Evolutionary conservation across 2,113 vertebrate species (phyloP).

Genomic region (Sterna hirundo): DNA sequence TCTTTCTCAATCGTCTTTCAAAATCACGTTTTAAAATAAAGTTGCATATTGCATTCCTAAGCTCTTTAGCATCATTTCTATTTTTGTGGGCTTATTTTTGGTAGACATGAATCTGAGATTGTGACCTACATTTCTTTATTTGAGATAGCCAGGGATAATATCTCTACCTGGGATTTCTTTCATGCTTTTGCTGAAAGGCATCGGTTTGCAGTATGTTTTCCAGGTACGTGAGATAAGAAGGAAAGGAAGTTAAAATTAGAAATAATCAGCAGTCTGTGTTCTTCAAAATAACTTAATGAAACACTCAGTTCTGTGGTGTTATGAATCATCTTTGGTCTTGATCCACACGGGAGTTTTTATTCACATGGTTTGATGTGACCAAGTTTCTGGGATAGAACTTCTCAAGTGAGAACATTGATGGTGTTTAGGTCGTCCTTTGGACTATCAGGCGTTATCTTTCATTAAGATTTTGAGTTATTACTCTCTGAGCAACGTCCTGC

Average conservation of each 20-base stretch:
- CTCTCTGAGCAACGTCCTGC: neutral
- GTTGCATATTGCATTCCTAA: neutral
- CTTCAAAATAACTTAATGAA: neutral
- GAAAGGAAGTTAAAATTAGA: neutral
- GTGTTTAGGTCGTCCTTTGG: neutral
- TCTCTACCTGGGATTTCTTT: neutral
- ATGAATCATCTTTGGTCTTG: neutral
- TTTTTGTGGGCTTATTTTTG: conserved; percentile 10
- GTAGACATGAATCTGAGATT: neutral
- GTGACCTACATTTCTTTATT: neutral
- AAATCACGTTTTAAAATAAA: neutral
- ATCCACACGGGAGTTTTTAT: neutral
- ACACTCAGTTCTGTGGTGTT: neutral
- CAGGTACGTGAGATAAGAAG: neutral
- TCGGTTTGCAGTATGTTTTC: neutral
- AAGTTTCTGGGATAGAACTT: neutral
- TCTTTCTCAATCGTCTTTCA: neutral
- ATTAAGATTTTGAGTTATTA: neutral
- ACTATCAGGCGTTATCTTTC: accelerated
- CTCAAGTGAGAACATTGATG: accelerated
- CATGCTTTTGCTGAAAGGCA: neutral
- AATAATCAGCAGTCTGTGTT: neutral
- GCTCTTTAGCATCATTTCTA: neutral
- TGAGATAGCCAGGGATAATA: neutral
- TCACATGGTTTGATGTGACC: neutral